These are phyloP conservation scores for Scaptomyza cyrtandrae DNA, from an alignment of 2,888 invertebrate genomes.

Conservation along the genomic window DNA sequence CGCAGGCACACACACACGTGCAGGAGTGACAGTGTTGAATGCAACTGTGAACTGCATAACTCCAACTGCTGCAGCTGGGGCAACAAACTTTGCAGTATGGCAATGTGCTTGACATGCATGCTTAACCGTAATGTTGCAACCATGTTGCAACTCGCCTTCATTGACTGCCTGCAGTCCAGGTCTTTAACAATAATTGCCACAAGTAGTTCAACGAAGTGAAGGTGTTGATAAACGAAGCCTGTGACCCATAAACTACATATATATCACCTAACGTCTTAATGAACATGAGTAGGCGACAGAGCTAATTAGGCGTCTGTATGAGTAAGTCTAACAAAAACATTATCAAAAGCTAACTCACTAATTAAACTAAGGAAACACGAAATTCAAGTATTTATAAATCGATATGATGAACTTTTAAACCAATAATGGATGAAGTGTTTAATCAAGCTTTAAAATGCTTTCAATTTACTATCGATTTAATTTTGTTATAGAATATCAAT, in stretches of 20 bases:
- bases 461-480: slow-evolving; percentile 8
- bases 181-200: slow-evolving; percentile 29
- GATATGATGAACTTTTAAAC: not conserved
- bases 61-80: slow-evolving; percentile 55
- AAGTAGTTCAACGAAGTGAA: not conserved
- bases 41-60: slow-evolving; percentile 32
- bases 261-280: not conserved
- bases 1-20: slow-evolving; percentile 1
- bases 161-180: slow-evolving; percentile 32
- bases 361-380: not conserved
- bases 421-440: not conserved
- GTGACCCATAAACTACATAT: not conserved
- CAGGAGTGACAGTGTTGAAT: slow-evolving; percentile 36
- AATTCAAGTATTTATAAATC: not conserved
- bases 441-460: not conserved
- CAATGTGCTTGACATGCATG: slow-evolving; percentile 77
- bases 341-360: too few relatives aligned
- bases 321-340: not conserved
- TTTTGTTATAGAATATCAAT: slow-evolving; percentile 12
- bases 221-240: not conserved
- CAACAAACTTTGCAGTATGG: slow-evolving; percentile 72
- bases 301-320: not conserved
- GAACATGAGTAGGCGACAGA: not conserved
- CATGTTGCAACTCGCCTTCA: slow-evolving; percentile 45
- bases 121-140: slow-evolving; percentile 56